Percentiles rank a stretch among this genome's conserved stretches.
Evolutionary conservation across 2,888 invertebrate genomes (phyloP).

Genomic region (Nasonovia ribisnigri): DNA sequence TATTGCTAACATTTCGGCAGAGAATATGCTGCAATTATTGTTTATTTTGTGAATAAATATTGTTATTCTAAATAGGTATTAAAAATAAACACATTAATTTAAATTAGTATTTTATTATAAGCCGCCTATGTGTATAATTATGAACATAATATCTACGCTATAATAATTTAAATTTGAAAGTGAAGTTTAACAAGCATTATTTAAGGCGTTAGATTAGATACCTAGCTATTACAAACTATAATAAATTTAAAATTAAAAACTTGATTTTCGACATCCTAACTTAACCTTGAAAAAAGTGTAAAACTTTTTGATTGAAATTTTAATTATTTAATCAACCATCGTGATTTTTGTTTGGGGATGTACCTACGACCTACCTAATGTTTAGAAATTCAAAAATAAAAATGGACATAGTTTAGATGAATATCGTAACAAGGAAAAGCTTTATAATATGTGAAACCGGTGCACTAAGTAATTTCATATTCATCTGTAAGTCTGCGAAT

Average conservation of each 20-base stretch:
- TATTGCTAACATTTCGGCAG: too few species aligned
- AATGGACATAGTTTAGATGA: not conserved
- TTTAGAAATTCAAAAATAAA: not conserved
- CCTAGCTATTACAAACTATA: not conserved
- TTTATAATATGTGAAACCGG: not conserved
- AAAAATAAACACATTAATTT: not conserved
- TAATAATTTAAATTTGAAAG: not conserved
- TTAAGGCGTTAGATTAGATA: not conserved
- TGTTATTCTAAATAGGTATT: not conserved
- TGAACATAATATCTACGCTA: not conserved
- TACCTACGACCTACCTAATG: not conserved
- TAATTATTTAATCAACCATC: conserved; percentile 23
- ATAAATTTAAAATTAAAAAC: not conserved
- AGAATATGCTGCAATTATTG: too few species aligned
- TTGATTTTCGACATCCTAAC: not conserved
- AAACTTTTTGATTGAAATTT: conserved; percentile 8
- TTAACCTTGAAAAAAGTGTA: not conserved
- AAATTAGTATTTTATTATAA: not conserved
- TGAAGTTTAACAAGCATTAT: not conserved
- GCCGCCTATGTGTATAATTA: not conserved
- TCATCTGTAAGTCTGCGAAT: not conserved
- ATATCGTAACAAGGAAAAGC: not conserved
- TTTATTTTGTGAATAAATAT: not conserved
- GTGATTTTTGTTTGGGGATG: not conserved
- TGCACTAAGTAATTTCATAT: not conserved